These are phyloP conservation scores for Solea solea DNA, from an alignment of 2,113 vertebrate genomes.

Conservation along the genomic window DNA sequence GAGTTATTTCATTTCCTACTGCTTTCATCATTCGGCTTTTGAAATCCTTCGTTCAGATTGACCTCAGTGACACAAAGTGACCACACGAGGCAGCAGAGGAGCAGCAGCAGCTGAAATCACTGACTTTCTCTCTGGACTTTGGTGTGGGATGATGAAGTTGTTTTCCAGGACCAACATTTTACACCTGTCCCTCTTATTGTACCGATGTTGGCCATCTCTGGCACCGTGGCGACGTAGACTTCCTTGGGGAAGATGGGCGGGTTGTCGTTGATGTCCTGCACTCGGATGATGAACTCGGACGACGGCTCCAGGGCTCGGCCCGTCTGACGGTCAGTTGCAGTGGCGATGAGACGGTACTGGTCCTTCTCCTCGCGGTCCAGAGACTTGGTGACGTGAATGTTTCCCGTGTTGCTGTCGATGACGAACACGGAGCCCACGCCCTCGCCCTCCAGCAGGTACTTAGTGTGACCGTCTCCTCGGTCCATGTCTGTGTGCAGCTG, in stretches of 20 bases:
- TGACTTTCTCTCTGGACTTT: too few species aligned
- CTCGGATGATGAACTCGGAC: slow-evolving; percentile 90
- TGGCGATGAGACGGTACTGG: slow-evolving; percentile 88
- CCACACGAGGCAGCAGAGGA: too few species aligned
- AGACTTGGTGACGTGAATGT: slow-evolving; percentile 92
- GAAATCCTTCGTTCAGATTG: too few species aligned
- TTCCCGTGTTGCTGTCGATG: slow-evolving; percentile 89
- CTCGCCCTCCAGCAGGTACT: slow-evolving; percentile 88
- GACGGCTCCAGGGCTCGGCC: slow-evolving; percentile 89
- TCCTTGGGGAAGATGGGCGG: slow-evolving; percentile 85
- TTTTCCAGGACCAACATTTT: neutral
- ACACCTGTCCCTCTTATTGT: slow-evolving; percentile 8
- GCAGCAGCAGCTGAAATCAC: too few species aligned
- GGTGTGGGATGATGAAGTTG: too few species aligned
- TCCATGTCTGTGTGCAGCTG: slow-evolving; percentile 93
- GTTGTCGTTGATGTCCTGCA: slow-evolving; percentile 94
- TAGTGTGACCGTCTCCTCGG: slow-evolving; percentile 86
- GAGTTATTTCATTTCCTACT: too few species aligned
- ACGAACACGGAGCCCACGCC: slow-evolving; percentile 92
- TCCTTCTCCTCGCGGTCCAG: slow-evolving; percentile 92
- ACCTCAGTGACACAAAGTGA: too few species aligned
- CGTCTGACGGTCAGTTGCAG: slow-evolving; percentile 85
- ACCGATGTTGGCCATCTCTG: slow-evolving; percentile 91
- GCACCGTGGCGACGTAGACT: slow-evolving; percentile 87
- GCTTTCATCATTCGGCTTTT: too few species aligned